phyloP scores from a whole-genome alignment of 2,888 invertebrate species.

The Ditula angustiorana region DNA sequence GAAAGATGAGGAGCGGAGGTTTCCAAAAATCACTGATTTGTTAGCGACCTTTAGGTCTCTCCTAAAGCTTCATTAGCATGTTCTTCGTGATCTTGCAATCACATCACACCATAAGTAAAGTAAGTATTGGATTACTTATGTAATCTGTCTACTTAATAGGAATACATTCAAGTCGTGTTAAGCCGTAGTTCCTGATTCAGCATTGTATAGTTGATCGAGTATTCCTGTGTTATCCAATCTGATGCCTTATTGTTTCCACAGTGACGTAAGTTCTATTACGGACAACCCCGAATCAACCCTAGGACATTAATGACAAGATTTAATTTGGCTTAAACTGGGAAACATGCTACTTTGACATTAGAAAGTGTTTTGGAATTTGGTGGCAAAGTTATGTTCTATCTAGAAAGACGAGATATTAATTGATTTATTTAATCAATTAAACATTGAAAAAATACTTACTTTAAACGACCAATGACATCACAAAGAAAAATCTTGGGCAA shows the following conservation, averaged over 20 bases:
- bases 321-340: neutral
- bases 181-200: neutral
- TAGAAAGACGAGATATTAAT: too few relatives aligned
- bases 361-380: neutral
- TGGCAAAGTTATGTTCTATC: neutral
- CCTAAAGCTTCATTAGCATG: too few relatives aligned
- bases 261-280: neutral
- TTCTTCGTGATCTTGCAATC: too few relatives aligned
- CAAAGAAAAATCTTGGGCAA: too few relatives aligned
- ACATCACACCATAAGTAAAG: too few relatives aligned
- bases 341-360: neutral
- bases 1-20: too few relatives aligned
- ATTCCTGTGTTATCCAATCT: neutral
- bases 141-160: too few relatives aligned
- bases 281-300: neutral
- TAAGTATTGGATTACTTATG: too few relatives aligned
- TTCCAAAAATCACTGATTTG: too few relatives aligned
- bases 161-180: neutral
- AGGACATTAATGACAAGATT: neutral
- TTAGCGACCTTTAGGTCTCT: too few relatives aligned
- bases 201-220: neutral
- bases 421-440: neutral
- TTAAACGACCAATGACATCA: too few relatives aligned
- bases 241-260: neutral
- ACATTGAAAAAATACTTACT: too few relatives aligned